These are phyloP conservation scores for Centropyge bicolor DNA, from an alignment of 2,797 vertebrate genomes.

Conservation along the genomic window DNA sequence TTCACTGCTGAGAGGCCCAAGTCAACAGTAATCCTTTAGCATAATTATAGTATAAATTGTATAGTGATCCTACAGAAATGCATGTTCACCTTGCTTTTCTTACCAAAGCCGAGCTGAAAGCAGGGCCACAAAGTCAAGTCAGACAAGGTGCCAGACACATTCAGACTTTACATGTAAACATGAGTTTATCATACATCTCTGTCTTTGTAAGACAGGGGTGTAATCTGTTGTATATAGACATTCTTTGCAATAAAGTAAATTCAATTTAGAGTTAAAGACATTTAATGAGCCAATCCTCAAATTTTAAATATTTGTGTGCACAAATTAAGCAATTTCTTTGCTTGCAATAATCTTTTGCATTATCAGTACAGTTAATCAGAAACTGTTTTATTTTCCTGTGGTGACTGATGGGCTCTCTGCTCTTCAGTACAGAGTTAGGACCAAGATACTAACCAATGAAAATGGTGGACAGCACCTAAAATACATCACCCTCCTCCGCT, in stretches of 20 bases:
- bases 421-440: neutral
- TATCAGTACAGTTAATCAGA: neutral
- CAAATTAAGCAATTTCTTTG: too few species aligned
- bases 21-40: neutral
- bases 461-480: slow-evolving; percentile 19
- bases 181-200: neutral
- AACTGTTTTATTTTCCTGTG: neutral
- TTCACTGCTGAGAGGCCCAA: neutral
- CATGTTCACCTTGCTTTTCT: neutral
- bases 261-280: neutral
- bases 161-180: neutral
- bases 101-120: neutral
- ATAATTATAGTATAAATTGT: neutral
- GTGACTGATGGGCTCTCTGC: neutral
- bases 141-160: neutral
- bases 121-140: neutral
- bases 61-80: neutral
- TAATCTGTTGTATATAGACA: neutral
- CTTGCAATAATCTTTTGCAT: neutral
- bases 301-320: neutral
- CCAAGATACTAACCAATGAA: neutral
- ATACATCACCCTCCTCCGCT: slow-evolving; percentile 41
- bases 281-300: neutral
- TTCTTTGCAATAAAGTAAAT: neutral
- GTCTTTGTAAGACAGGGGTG: neutral